phyloP scores from a whole-genome alignment of 2,113 vertebrate species.

The Sterrhoptilus dennistouni region DNA sequence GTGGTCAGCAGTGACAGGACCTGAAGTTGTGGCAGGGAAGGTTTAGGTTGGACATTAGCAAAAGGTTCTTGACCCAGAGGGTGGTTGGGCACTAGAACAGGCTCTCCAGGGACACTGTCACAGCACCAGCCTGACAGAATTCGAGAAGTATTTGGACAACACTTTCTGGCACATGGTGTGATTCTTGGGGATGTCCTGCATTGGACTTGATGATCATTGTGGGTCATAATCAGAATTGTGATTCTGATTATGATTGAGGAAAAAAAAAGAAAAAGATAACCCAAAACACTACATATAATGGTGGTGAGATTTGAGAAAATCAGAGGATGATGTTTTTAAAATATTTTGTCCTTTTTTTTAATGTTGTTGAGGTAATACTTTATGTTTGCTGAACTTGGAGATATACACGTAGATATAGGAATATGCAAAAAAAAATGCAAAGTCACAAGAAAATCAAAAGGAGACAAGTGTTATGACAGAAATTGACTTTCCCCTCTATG shows the following conservation, averaged over 20 bases:
- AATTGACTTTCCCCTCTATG: background rate
- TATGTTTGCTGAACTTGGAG: background rate
- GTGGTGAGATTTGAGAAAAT: background rate
- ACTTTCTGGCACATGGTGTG: background rate
- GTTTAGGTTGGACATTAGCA: background rate
- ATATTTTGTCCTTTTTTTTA: background rate
- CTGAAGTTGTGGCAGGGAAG: background rate
- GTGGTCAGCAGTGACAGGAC: background rate
- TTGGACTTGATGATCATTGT: background rate
- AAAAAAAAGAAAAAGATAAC: background rate
- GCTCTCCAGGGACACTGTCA: background rate
- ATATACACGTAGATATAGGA: background rate
- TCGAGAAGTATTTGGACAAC: background rate
- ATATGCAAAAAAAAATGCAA: background rate
- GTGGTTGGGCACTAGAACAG: background rate
- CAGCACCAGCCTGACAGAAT: background rate
- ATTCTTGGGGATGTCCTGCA: too few species aligned
- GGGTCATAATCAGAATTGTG: background rate
- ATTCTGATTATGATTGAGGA: background rate
- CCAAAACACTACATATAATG: background rate
- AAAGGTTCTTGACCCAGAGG: background rate
- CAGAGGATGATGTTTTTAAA: background rate
- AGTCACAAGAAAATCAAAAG: background rate
- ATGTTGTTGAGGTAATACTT: background rate
- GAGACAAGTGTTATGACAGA: background rate